phyloP scores from a whole-genome alignment of 2,888 invertebrate genomes.

The Autographa pulchrina region DNA sequence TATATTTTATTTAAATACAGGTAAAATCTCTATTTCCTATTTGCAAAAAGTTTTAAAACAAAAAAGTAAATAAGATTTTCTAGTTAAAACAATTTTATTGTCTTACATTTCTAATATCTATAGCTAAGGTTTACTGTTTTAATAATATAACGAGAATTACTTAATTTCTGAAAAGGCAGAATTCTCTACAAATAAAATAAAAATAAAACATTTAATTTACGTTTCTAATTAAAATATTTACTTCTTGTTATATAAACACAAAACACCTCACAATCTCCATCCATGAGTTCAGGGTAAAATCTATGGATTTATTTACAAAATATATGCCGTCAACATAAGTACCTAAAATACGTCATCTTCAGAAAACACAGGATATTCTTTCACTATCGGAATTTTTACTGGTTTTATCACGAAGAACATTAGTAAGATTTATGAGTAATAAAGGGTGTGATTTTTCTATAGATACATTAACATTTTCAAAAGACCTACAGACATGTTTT shows the following conservation, averaged over 20 bases:
- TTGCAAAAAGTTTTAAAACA: too few relatives aligned
- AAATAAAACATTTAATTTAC: too few relatives aligned
- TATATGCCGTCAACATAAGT: slow-evolving; percentile 49
- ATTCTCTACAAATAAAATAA: neutral
- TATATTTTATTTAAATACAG: neutral
- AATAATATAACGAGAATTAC: neutral
- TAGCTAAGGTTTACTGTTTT: neutral
- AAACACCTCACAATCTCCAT: slow-evolving; percentile 3
- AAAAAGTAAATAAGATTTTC: too few relatives aligned
- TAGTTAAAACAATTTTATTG: neutral
- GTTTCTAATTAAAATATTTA: too few relatives aligned
- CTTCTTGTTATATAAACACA: neutral
- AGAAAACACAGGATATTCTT: slow-evolving; percentile 49
- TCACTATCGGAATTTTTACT: slow-evolving; percentile 46
- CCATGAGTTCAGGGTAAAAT: slow-evolving; percentile 13
- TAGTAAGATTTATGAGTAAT: slow-evolving; percentile 47
- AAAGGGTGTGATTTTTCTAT: slow-evolving; percentile 37
- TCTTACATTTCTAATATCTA: too few relatives aligned
- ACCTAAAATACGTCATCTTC: slow-evolving; percentile 36
- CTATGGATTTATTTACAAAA: slow-evolving; percentile 32
- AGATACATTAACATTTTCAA: neutral
- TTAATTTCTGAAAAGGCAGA: neutral
- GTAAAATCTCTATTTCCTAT: neutral
- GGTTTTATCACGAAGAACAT: slow-evolving; percentile 39
- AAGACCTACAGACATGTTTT: too few relatives aligned